These are phyloP conservation scores for Agrenia bidenticulata DNA, from an alignment of 2,888 invertebrate species.

Conservation along the genomic window DNA sequence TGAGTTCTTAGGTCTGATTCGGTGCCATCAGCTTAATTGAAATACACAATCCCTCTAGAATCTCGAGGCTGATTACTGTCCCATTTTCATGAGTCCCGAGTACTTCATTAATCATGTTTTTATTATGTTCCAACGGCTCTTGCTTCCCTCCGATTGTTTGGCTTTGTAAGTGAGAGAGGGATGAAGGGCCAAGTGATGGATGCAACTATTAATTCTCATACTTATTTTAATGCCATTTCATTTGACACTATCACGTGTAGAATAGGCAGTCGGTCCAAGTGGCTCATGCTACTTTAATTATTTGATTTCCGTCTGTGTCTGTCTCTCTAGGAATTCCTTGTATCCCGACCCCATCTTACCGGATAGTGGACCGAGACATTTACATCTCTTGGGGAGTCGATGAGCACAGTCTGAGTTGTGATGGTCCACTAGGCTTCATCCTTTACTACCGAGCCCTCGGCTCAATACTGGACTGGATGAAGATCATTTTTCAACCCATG, in stretches of 20 bases:
- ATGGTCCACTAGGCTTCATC: slow-evolving; percentile 49
- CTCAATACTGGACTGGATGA: slow-evolving; percentile 49
- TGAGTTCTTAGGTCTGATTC: slow-evolving; percentile 1
- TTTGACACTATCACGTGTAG: no score
- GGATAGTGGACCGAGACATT: slow-evolving; percentile 46
- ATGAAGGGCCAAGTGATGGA: not conserved
- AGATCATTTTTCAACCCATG: slow-evolving; percentile 46
- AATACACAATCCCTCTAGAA: slow-evolving; percentile 17
- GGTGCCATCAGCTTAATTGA: slow-evolving; percentile 21
- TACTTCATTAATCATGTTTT: slow-evolving; percentile 12
- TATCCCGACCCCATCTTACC: slow-evolving; percentile 40
- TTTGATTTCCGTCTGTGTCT: no score
- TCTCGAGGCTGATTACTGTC: no score
- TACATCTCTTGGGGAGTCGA: slow-evolving; percentile 44
- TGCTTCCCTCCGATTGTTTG: not conserved
- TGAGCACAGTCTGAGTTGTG: slow-evolving; percentile 31
- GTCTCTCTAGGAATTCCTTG: slow-evolving; percentile 40
- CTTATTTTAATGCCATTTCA: no score
- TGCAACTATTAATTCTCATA: no score
- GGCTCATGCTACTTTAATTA: no score
- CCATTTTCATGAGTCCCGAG: no score
- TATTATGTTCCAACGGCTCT: no score
- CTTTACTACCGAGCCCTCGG: slow-evolving; percentile 50
- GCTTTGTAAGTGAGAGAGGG: not conserved
- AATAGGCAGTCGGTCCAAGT: no score